These are phyloP conservation scores for Sebastes itinus DNA, from an alignment of 2,797 vertebrate genomes.

Conservation along the genomic window DNA sequence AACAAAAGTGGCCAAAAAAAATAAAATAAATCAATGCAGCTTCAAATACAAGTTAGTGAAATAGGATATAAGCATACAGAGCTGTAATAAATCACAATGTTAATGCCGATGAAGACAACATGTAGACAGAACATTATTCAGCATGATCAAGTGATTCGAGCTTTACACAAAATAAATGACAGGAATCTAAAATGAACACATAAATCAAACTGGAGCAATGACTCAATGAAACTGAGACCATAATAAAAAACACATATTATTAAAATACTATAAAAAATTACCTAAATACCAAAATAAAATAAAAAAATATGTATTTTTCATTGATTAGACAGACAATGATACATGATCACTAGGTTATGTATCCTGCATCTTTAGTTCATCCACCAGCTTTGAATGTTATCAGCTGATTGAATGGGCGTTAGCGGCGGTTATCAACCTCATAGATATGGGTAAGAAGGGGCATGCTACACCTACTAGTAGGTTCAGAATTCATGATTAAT, in stretches of 20 bases:
- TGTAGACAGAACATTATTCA: not conserved
- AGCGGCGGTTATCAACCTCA: not conserved
- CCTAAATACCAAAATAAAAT: too few relatives aligned
- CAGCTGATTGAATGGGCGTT: not conserved
- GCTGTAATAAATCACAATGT: not conserved
- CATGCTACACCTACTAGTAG: too few relatives aligned
- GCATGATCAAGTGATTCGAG: not conserved
- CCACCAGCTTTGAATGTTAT: too few relatives aligned
- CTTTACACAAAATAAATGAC: not conserved
- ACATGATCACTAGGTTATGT: too few relatives aligned
- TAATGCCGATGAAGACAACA: not conserved
- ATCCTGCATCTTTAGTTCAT: too few relatives aligned
- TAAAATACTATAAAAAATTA: too few relatives aligned
- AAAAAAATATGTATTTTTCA: too few relatives aligned
- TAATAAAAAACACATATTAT: too few relatives aligned
- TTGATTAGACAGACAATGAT: too few relatives aligned
- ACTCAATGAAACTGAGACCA: too few relatives aligned
- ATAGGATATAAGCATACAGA: not conserved
- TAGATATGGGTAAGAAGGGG: not conserved
- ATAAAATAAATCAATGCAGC: not conserved
- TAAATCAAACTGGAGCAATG: not conserved
- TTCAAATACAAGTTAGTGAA: not conserved
- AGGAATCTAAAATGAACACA: not conserved
- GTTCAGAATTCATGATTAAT: too few relatives aligned
- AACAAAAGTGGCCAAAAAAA: not conserved